Base-by-base conservation (phyloP, 1,140 invertebrate species). In the Rhopalosiphum padi region DNA sequence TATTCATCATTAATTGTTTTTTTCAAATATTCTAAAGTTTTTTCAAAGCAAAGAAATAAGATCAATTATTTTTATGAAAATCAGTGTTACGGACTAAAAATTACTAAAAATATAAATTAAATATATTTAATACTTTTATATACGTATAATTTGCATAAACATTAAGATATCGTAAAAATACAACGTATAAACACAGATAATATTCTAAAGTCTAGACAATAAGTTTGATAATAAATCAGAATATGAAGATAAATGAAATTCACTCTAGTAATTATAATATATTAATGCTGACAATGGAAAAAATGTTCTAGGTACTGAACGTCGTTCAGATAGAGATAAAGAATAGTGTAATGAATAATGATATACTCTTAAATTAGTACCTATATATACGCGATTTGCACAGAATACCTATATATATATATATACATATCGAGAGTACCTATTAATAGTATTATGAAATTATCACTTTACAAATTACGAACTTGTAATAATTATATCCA, bases 381-480 rank as follows among this genome's bases (percentile, higher is more conserved):
- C 1, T 9, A 46, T 30, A 15, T 8, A 5, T 15, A n/a, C 0
- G 9, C 3, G 2, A 30, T 68, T n/a, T 68, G 4, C 0, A 4
- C 9, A 60, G 11, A 60, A 60, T 68, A 46, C 8, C 8, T 11
- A 15, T 11, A 15, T 41, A 41, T 41, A 41, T 2, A 41, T 41
- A 41, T 41, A 41, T 41, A 41, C 37, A n/a, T 37, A 37, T 2
- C 41, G 1, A 41, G 41, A 15, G 25, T 30, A 51, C 15, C 2
- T 51, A 68, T 15, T 22, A 68, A 68, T 68, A 68, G n/a, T n/a
- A 68, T 68, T 30, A n/a, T n/a, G 0, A 68, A 68, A 68, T 68
- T 15, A 68, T 68, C n/a, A 30, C n/a, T n/a, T n/a, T 11, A 68
- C 30, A 68, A 68, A 68, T 68, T 11, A 30, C 8, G 11, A 46